Conservation (phyloP, 2,888 invertebrate species). For the Drosophila cracens region DNA sequence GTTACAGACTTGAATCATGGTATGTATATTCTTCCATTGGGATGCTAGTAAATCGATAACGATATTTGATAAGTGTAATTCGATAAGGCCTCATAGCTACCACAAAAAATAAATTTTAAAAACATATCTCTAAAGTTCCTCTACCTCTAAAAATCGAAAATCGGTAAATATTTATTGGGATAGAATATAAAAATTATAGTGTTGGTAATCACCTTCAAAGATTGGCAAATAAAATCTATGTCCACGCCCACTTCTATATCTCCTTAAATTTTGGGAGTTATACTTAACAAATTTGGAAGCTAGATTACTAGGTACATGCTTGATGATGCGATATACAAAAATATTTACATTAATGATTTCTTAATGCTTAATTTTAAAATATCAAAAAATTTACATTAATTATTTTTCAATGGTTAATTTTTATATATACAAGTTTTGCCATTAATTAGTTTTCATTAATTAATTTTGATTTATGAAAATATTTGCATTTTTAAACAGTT, state of each 20-base stretch:
- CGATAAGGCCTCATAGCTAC: fast-evolving
- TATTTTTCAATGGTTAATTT: not conserved
- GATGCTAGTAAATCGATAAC: not conserved
- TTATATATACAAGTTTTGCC: not conserved
- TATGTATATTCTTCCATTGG: not conserved
- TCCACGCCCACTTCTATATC: not conserved
- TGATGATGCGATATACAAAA: not conserved
- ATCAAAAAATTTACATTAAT: not conserved
- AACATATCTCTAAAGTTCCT: not conserved
- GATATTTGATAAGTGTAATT: not conserved
- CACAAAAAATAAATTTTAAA: too few species aligned
- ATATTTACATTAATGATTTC: not conserved
- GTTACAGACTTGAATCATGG: not conserved
- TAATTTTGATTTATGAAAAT: not conserved
- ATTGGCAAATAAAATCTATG: not conserved
- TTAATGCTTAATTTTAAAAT: not conserved
- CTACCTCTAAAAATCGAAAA: not conserved
- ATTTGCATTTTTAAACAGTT: not conserved
- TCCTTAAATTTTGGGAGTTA: too few species aligned
- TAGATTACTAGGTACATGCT: not conserved
- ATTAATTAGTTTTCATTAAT: not conserved
- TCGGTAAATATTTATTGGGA: not conserved
- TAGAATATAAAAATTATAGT: not conserved
- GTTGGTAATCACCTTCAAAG: not conserved
- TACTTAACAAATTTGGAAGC: too few species aligned